Evolutionary conservation across 2,797 vertebrate genomes (phyloP).

Genomic region (Brachyrhaphis roseni): DNA sequence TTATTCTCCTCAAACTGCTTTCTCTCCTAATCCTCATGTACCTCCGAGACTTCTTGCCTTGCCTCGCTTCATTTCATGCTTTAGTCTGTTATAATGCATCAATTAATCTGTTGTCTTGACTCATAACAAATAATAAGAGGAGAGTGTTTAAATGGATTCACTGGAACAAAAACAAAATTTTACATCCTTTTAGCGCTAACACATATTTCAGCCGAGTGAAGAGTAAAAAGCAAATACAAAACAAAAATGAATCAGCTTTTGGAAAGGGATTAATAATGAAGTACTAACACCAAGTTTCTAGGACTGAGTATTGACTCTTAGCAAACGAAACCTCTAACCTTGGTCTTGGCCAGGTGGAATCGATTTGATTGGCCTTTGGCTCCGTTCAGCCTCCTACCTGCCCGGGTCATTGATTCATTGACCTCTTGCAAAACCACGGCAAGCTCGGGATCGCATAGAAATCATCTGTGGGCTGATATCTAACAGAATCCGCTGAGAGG

Average conservation of each 20-base stretch:
- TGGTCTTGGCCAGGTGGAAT: slow-evolving; percentile 39
- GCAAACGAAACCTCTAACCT: slow-evolving; percentile 47
- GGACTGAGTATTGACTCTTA: slow-evolving; percentile 24
- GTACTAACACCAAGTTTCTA: slow-evolving; percentile 6
- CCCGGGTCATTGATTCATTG: slow-evolving; percentile 42
- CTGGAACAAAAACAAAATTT: slow-evolving; percentile 27
- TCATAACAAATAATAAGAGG: slow-evolving; percentile 47
- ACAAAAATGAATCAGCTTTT: slow-evolving; percentile 24
- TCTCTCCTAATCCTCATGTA: slow-evolving; percentile 34
- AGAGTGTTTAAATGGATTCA: slow-evolving; percentile 19
- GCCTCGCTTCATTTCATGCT: slow-evolving; percentile 52
- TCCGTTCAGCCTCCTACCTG: slow-evolving; percentile 48
- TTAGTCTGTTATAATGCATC: slow-evolving; percentile 59
- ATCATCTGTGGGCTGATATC: slow-evolving; percentile 36
- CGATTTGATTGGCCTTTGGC: slow-evolving; percentile 64
- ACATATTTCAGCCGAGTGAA: slow-evolving; percentile 11
- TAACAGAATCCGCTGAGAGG: slow-evolving; percentile 43
- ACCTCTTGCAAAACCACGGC: slow-evolving; percentile 52
- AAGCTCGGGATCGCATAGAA: slow-evolving; percentile 38
- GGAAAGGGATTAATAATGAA: slow-evolving; percentile 28
- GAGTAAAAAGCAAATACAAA: slow-evolving; percentile 28
- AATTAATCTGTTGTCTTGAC: slow-evolving; percentile 61
- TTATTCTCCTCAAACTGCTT: slow-evolving; percentile 21
- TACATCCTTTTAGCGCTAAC: slow-evolving; percentile 33
- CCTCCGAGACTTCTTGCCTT: slow-evolving; percentile 48